Evolutionary conservation across 1,140 invertebrate species (phyloP).

Genomic region (Drosophila cardini): DNA sequence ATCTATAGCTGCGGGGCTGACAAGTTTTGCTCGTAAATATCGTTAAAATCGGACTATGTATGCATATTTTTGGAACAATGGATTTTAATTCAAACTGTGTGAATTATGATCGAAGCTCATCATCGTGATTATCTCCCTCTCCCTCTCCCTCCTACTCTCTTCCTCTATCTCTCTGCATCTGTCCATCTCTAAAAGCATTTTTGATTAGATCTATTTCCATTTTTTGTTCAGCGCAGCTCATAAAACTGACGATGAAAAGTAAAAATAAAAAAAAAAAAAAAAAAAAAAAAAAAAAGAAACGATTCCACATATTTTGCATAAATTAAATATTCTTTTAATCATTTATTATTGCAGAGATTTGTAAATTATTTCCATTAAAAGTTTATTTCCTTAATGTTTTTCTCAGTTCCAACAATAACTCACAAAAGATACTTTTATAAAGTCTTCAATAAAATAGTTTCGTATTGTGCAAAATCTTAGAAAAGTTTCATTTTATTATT

Average conservation of each 20-base stretch:
- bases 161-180: not conserved
- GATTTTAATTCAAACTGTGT: constrained; percentile 70
- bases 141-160: constrained; percentile 7
- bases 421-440: constrained; percentile 1
- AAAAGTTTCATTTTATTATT: constrained; percentile 9
- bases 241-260: constrained; percentile 42
- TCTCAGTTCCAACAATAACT: not conserved
- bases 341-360: constrained; percentile 12
- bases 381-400: constrained; percentile 50
- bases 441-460: constrained; percentile 1
- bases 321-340: constrained; percentile 46
- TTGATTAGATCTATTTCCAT: constrained; percentile 3
- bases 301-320: constrained; percentile 74
- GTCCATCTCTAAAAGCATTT: not conserved
- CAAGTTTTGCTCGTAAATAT: constrained; percentile 47
- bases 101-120: constrained; percentile 69
- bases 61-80: constrained; percentile 64
- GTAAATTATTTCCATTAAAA: constrained; percentile 51
- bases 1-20: not conserved
- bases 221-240: constrained; percentile 6
- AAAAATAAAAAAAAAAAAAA: constrained; percentile 15
- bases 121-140: constrained; percentile 55
- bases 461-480: not conserved
- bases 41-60: constrained; percentile 46
- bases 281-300: constrained; percentile 26